Evolutionary conservation across 2,888 invertebrate genomes (phyloP).

Genomic region (Chrysodeixis includens): DNA sequence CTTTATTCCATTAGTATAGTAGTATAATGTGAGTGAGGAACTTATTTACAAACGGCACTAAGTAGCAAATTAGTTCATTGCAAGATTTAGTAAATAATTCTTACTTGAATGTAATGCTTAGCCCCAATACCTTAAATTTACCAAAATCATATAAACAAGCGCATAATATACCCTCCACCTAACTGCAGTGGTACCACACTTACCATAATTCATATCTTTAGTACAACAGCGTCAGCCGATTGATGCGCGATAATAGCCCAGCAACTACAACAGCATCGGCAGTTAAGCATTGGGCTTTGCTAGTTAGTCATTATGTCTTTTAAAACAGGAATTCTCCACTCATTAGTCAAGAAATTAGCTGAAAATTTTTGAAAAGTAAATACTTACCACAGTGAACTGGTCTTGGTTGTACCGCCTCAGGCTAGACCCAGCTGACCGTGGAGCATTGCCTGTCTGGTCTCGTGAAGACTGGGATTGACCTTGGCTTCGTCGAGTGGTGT

Average conservation of each 20-base stretch:
- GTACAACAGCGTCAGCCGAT: background rate
- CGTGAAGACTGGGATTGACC: constrained; percentile 93
- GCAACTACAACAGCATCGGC: constrained; percentile 1
- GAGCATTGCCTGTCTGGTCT: constrained; percentile 90
- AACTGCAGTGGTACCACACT: background rate
- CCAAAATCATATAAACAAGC: background rate
- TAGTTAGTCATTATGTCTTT: background rate
- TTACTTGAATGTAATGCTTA: background rate
- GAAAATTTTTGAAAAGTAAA: background rate
- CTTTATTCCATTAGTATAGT: background rate
- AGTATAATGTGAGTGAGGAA: background rate
- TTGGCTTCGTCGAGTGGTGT: constrained; percentile 95
- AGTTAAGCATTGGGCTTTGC: background rate
- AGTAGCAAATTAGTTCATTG: background rate
- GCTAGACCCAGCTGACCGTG: constrained; percentile 94
- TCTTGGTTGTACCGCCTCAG: constrained; percentile 94
- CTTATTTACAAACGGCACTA: background rate
- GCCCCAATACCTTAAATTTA: background rate
- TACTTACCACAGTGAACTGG: constrained; percentile 91
- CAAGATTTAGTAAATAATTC: no score
- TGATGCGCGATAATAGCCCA: background rate
- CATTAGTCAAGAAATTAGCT: background rate
- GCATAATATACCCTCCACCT: background rate
- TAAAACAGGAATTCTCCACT: background rate
- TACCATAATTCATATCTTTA: background rate